Conservation (phyloP, 2,797 vertebrate genomes). For the Oreortyx pictus region DNA sequence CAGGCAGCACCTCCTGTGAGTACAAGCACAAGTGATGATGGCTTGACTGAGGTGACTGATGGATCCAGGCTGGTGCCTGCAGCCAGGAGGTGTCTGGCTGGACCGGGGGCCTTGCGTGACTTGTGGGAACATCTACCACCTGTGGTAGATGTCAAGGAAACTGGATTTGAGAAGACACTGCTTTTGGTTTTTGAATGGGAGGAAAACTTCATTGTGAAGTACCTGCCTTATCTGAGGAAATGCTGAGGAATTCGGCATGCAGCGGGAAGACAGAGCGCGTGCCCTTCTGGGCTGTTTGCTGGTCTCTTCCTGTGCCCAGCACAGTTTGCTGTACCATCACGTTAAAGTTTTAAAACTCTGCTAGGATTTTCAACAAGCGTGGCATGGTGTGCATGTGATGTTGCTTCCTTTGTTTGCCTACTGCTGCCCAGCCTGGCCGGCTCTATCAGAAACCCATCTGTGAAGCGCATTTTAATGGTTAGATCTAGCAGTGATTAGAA, state of each 20-base stretch:
- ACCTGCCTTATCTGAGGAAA: conserved; percentile 52
- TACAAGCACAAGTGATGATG: background rate
- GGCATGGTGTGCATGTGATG: background rate
- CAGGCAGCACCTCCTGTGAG: background rate
- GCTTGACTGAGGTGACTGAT: conserved; percentile 5
- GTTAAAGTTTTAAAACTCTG: conserved; percentile 46
- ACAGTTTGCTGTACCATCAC: background rate
- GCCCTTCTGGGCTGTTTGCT: background rate
- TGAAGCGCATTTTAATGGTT: conserved; percentile 75
- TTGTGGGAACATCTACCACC: background rate
- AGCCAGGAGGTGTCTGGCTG: background rate
- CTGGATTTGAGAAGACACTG: background rate
- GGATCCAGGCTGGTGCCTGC: background rate
- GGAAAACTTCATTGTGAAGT: conserved; percentile 46
- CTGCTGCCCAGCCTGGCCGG: background rate
- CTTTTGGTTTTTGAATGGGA: background rate
- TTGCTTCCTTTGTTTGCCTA: conserved; percentile 63
- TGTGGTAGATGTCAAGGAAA: background rate
- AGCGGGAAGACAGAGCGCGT: background rate
- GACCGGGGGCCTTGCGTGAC: background rate
- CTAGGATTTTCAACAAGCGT: background rate
- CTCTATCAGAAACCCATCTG: conserved; percentile 61
- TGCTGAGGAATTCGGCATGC: background rate
- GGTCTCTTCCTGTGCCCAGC: background rate
- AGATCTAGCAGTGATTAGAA: conserved; percentile 78